Evolutionary conservation across 2,888 invertebrate species (phyloP).

Genomic region (Eurytoma californica): DNA sequence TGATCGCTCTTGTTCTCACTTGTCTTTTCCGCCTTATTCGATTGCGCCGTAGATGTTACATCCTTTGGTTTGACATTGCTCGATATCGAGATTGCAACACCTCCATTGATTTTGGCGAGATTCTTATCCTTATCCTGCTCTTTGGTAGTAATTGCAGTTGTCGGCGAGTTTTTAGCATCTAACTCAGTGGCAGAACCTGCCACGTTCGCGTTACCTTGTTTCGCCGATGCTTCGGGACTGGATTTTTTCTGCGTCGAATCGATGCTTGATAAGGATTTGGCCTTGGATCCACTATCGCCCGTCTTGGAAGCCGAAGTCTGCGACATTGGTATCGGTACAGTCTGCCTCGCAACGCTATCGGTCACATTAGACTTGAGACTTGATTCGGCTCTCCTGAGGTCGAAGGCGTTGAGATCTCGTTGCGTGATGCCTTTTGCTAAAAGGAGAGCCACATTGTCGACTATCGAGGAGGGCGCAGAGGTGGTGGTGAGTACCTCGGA

Average conservation of each 20-base stretch:
- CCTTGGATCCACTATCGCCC: slow-evolving; percentile 13
- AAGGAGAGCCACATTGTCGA: slow-evolving; percentile 60
- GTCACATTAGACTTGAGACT: slow-evolving; percentile 26
- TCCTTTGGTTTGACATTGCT: slow-evolving; percentile 48
- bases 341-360: neutral
- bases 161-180: neutral
- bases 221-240: slow-evolving; percentile 2
- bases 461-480: slow-evolving; percentile 39
- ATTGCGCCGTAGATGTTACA: slow-evolving; percentile 16
- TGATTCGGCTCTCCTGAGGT: slow-evolving; percentile 63
- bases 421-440: slow-evolving; percentile 56
- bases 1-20: slow-evolving; percentile 28
- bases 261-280: neutral
- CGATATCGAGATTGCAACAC: slow-evolving; percentile 25
- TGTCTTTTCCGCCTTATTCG: slow-evolving; percentile 15
- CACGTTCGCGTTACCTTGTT: slow-evolving; percentile 5
- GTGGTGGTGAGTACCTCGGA: slow-evolving; percentile 56
- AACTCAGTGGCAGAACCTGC: slow-evolving; percentile 1
- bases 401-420: slow-evolving; percentile 63
- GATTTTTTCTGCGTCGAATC: slow-evolving; percentile 24
- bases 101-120: slow-evolving; percentile 55
- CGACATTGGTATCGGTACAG: neutral
- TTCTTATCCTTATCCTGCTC: slow-evolving; percentile 55
- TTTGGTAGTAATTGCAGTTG: slow-evolving; percentile 45
- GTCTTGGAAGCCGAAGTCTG: neutral